Conservation (phyloP, 1,140 invertebrate genomes). For the Mya arenaria region DNA sequence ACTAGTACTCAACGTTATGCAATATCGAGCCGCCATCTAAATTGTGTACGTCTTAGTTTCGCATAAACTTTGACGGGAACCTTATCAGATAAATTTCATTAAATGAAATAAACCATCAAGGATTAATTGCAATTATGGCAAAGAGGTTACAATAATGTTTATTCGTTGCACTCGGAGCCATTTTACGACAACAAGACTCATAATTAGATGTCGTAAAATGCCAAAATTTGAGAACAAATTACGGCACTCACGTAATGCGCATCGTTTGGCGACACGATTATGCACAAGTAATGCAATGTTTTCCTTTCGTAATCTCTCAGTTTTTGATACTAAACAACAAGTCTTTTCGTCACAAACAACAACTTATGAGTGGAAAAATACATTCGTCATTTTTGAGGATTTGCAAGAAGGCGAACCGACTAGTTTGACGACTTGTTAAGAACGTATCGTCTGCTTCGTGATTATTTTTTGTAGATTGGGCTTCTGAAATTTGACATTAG, state of each 20-base stretch:
- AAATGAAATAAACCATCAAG: conserved; percentile 48
- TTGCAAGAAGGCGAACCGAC: too few relatives aligned
- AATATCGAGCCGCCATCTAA: conserved; percentile 51
- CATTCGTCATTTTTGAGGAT: too few relatives aligned
- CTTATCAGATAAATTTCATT: conserved; percentile 55
- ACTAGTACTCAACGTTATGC: conserved; percentile 43
- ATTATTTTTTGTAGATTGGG: too few relatives aligned
- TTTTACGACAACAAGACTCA: too few relatives aligned
- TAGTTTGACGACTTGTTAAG: too few relatives aligned
- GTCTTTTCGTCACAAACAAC: too few relatives aligned
- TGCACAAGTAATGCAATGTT: conserved; percentile 29
- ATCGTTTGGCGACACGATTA: conserved; percentile 8
- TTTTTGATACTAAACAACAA: too few relatives aligned
- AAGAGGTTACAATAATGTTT: conserved; percentile 45
- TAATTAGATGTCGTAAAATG: too few relatives aligned
- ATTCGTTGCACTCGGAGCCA: conserved; percentile 9
- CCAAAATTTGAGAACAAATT: too few relatives aligned
- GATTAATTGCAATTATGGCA: conserved; percentile 55
- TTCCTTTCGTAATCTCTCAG: conserved; percentile 13
- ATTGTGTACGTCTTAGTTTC: conserved; percentile 40
- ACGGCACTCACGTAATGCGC: conserved; percentile 25
- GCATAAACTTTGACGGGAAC: conserved; percentile 50
- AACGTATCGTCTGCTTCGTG: too few relatives aligned
- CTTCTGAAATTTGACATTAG: too few relatives aligned
- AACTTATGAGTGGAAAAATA: too few relatives aligned